A percentile compares a stretch with the other conserved stretches of the same genome.
Evolutionary conservation across 2,113 vertebrate species (phyloP).

Genomic region (Tragelaphus scriptus): DNA sequence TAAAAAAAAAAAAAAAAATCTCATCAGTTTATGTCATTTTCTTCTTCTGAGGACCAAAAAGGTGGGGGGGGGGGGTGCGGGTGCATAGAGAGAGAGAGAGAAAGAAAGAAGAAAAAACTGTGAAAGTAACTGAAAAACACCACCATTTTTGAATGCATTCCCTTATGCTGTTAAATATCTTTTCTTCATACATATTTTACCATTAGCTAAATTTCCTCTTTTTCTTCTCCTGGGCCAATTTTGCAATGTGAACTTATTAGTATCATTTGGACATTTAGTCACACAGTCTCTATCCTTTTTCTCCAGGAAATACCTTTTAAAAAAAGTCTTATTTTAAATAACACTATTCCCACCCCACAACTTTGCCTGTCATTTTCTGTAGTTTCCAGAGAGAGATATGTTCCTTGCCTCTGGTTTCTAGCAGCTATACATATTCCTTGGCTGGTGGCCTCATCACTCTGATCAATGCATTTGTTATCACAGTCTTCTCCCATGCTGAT

Average conservation of each 20-base stretch:
- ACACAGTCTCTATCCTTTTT: not conserved
- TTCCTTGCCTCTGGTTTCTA: not conserved
- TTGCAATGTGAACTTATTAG: not conserved
- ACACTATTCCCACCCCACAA: not conserved
- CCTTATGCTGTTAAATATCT: not conserved
- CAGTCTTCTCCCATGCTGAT: not conserved
- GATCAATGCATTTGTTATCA: not conserved
- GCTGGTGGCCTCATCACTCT: not conserved
- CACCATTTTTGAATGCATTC: not conserved
- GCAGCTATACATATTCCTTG: not conserved
- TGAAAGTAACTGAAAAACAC: not conserved
- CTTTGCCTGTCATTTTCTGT: not conserved
- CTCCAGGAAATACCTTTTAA: not conserved
- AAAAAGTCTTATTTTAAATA: not conserved
- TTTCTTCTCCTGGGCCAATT: not conserved
- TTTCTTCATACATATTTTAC: not conserved
- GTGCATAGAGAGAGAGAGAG: too few species aligned
- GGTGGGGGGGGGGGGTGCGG: rapidly evolving
- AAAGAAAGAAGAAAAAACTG: not conserved
- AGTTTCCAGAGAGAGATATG: not conserved
- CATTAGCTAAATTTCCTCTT: not conserved
- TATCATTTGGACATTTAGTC: not conserved
- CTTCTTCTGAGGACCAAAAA: not conserved
- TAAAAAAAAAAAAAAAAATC: not conserved
- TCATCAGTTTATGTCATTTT: not conserved